Base-by-base conservation (phyloP, 1,140 invertebrate genomes). In the Medauroidea extradentata region DNA sequence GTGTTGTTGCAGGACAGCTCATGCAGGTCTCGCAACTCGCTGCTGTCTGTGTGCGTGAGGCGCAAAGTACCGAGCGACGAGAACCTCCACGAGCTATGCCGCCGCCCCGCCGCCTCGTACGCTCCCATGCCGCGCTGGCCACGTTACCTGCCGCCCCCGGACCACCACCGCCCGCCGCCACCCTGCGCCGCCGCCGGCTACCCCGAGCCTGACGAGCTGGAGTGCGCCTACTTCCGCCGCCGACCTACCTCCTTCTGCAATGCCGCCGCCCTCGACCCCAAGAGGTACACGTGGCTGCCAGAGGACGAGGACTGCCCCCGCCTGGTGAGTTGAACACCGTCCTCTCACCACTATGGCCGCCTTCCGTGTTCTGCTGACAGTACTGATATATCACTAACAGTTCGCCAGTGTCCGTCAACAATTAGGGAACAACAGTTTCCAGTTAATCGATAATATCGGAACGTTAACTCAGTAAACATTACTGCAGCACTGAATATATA, bases 31-130 rank as follows among this genome's bases (percentile, higher is more conserved):
- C 68, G 67, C 39, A 71, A 65, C 14, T 89, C 87, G 58, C 84
- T 93, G 65, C 74, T 93, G 49, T 91, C 91, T 60, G 90, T 90
- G 41, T 94, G 92, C 75, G 88, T 93, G 59, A 82, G 87, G 63
- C 83, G 89, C 68, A 81, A 84, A 69, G 86, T 87, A 53, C 89
- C 89, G 57, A 93, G 89, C 64, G 90, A 93, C 73, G 90, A 93
- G 75, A 93, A 93, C 72, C 78, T 93, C 62, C 86, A 87, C 73
- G 82, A 84, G 50, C 65, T 78, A 21, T 74, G 71, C 52, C 61
- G 68, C 41, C 56, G 69, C 34, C 64, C 67, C 5, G 68, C 69
- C 11, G 78, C 79, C 44, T 84, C 85, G 57, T 87, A 84, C 73
- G 87, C 88, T 19, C 88, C 88, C 58, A 84, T 85, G 68, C 83